Conservation (phyloP, 2,797 vertebrate genomes). For the Yasuhikotakia modesta region DNA sequence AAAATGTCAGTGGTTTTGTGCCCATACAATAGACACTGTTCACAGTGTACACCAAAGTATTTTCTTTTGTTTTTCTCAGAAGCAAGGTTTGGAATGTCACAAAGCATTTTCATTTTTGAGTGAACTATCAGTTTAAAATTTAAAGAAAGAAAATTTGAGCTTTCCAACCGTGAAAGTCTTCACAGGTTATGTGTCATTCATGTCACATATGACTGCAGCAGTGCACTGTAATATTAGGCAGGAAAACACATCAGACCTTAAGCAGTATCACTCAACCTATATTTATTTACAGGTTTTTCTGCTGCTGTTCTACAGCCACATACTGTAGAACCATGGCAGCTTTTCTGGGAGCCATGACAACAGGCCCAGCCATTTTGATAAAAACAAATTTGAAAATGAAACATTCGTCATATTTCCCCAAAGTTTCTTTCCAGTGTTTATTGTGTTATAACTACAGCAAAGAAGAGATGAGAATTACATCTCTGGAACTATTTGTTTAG, state of each 20-base stretch:
- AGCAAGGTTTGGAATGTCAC: neutral
- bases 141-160: slow-evolving; percentile 1
- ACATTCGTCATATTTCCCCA: neutral
- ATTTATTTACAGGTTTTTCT: slow-evolving; percentile 35
- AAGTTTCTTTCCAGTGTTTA: neutral
- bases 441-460: slow-evolving; percentile 5
- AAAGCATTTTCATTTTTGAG: neutral
- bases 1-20: too few species aligned
- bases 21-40: too few species aligned
- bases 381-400: neutral
- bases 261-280: slow-evolving; percentile 2
- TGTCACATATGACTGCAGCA: too few species aligned
- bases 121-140: neutral
- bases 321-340: too few species aligned
- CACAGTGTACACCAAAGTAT: too few species aligned
- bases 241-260: slow-evolving; percentile 4
- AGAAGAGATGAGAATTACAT: slow-evolving; percentile 18
- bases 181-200: slow-evolving; percentile 15
- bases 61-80: neutral
- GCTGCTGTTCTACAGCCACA: neutral
- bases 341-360: too few species aligned
- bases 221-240: neutral
- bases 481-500: slow-evolving; percentile 4
- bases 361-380: neutral
- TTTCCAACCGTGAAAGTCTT: neutral